Evolutionary conservation across 2,888 invertebrate genomes (phyloP), one percentile per base, ranked within the genome.

Genomic region (Holacanthella duospinosa): DNA sequence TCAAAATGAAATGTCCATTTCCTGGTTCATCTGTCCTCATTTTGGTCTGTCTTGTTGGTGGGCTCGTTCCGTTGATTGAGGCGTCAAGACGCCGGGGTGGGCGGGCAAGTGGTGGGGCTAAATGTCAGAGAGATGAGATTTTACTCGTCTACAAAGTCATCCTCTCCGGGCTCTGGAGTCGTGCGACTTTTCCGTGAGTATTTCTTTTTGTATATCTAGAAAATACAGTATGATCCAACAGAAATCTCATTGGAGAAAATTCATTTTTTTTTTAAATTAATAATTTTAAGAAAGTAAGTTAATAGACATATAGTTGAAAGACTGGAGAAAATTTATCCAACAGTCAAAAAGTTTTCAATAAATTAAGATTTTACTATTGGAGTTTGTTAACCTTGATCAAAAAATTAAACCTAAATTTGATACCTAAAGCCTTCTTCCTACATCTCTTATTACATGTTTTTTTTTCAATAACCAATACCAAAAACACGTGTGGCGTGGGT

Each of bases 131-230:
- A 16, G 48, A 48, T 48, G 19, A 48, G 21, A 21, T 21, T 48
- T 48, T 48, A 48, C 48, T 48, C 70, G 87, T 90, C 73, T 94
- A 93, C 77, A 87, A 86, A 77, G 88, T 92, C 78, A 88, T 91
- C 72, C 79, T 93, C 77, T 89, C 90, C 75, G 93, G 92, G 59
- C 89, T 89, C 76, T 94, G 93, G 94, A 89, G 91, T 56, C 82
- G 89, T 74, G 87, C 89, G 74, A 84, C 86, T 74, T 93, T 93
- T 77, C 93, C 59, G 59, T 59, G n/a, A 59, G 59, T 58, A 4
- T n/a, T 36, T 36, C 6, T 36, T 36, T 36, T 36, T 36, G 16
- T 36, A 16, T 36, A 36, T 36, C 16, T 36, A 36, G n/a, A n/a
- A n/a, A n/a, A n/a, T n/a, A n/a, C n/a, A n/a, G n/a, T n/a, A n/a